Base-by-base conservation (phyloP, 2,888 invertebrate species). In the Liposcelis brunnea region DNA sequence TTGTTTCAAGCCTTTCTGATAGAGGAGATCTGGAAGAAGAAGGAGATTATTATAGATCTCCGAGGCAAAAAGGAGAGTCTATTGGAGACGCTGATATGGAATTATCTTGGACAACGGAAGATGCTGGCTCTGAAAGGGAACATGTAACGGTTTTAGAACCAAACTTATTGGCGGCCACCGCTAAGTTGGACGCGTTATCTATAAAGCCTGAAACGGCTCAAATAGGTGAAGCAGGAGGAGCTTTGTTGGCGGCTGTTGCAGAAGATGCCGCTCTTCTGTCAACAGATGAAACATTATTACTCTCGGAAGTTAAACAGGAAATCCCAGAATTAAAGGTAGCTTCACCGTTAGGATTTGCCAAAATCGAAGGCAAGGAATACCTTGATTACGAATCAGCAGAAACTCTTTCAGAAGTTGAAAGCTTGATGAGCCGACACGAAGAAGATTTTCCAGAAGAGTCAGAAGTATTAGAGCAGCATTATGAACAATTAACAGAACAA, bases 381-480 rank as follows among this genome's bases (percentile, higher is more conserved):
- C 43, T 35, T 14, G 26, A 38, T 34, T 49, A 52, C 5, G 43
- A 44, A 40, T 44, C 46, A 26, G 45, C 46, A 6, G 51, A 49
- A 35, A 49, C 51, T 2, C 43, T 51, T 8, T 51, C 51, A 2
- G 49, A 51, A 14, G 36, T 48, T 11, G 51, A 51, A 14, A 47
- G 46, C 11, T 35, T 49, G 12, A 11, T 32, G 34, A 36, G 14
- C n/a, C n/a, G n/a, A 19, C 11, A 35, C 18, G 37, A 46, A 44
- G 44, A 36, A 12, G 19, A 46, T 12, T 7, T n/a, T 15, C 10
- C 10, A 6, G 14, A 43, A 10, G 31, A 19, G 11, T 36, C 37
- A 14, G 16, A 11, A 46, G 26, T 11, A 18, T 15, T 16, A 43
- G 43, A 43, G 37, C 14, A 45, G 3, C 34, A 43, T 31, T n/a